phyloP scores from a whole-genome alignment of 2,797 vertebrate species.

The Podarcis lilfordi region DNA sequence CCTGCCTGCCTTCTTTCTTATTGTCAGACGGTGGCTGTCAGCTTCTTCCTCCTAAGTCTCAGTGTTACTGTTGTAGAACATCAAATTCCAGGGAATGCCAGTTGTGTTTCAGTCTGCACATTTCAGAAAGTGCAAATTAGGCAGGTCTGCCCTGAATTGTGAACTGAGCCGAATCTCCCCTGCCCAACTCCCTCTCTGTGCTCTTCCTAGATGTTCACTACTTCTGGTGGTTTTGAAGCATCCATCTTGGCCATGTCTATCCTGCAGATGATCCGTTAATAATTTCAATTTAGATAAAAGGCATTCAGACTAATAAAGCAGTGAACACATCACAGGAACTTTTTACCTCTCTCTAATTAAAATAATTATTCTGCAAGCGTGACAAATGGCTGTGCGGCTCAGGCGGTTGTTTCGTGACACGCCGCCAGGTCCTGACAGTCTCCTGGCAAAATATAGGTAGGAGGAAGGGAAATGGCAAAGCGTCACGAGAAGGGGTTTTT shows the following conservation, averaged over 20 bases:
- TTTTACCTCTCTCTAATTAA: neutral
- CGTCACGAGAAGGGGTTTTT: neutral
- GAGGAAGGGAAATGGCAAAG: neutral
- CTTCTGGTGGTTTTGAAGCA: neutral
- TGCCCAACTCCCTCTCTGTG: neutral
- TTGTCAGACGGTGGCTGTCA: too few relatives aligned
- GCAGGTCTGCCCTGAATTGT: too few relatives aligned
- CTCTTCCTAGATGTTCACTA: neutral
- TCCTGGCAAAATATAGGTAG: neutral
- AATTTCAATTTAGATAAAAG: neutral
- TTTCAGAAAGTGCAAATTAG: too few relatives aligned
- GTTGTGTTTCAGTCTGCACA: too few relatives aligned
- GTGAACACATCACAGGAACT: neutral
- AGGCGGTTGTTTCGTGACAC: neutral
- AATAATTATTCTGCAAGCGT: neutral
- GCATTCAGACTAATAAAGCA: neutral
- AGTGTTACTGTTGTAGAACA: too few relatives aligned
- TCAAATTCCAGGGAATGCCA: too few relatives aligned
- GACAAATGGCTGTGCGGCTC: neutral
- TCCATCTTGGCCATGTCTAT: neutral
- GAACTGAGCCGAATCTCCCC: too few relatives aligned
- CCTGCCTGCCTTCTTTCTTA: too few relatives aligned
- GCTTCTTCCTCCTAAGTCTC: too few relatives aligned
- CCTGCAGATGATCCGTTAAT: constrained; percentile 8
- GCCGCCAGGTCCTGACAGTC: neutral